These are phyloP conservation scores for Phalacrocorax pelagicus DNA, from an alignment of 2,113 vertebrate genomes.

Conservation along the genomic window DNA sequence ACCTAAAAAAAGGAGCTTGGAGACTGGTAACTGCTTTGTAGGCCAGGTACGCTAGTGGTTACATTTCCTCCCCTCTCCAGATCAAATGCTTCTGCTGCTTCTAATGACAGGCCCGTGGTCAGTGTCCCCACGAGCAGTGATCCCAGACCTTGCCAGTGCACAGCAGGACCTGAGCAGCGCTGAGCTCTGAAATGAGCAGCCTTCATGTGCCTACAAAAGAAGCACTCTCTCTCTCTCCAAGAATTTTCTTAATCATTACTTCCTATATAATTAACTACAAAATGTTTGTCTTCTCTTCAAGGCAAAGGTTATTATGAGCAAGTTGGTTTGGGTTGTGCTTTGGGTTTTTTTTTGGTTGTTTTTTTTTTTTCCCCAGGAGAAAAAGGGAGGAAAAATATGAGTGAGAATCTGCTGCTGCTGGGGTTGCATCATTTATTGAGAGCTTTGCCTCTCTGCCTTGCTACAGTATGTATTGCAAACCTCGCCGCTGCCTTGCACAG, in stretches of 20 bases:
- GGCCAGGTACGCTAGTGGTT: slow-evolving; percentile 10
- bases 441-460: background rate
- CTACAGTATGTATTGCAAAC: background rate
- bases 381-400: background rate
- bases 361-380: background rate
- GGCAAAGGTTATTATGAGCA: slow-evolving; percentile 4
- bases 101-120: background rate
- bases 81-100: background rate
- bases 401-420: background rate
- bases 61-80: background rate
- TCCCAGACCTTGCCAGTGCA: background rate
- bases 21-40: slow-evolving; percentile 24
- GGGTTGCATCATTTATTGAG: slow-evolving; percentile 21
- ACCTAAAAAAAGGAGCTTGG: slow-evolving; percentile 5
- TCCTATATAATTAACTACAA: slow-evolving; percentile 12
- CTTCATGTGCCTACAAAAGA: background rate
- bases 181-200: background rate
- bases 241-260: background rate
- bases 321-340: background rate
- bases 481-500: background rate
- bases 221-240: background rate
- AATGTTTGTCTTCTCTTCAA: slow-evolving; percentile 14
- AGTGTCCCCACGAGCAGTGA: background rate
- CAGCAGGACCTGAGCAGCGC: background rate
- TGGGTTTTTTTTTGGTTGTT: background rate